A percentile compares a stretch with the other conserved stretches of the same genome.
Conservation (phyloP, 2,888 invertebrate genomes). For the Lottia scabra region DNA sequence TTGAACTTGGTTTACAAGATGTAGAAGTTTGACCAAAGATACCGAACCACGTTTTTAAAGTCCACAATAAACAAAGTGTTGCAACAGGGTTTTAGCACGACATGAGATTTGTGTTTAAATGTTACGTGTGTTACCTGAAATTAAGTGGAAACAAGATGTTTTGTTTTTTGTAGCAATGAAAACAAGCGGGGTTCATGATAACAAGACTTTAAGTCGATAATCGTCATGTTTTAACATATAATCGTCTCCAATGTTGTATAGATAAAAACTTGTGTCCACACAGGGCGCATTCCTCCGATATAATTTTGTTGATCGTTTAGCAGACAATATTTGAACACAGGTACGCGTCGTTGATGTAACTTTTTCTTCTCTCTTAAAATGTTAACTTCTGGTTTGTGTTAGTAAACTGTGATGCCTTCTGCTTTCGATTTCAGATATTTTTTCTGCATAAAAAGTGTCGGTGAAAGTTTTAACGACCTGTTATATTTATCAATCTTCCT, state of each 20-base stretch:
- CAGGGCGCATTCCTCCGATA: conserved; percentile 3
- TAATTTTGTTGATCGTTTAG: background rate
- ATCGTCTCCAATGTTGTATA: background rate
- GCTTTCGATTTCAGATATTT: no score
- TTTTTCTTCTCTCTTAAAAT: background rate
- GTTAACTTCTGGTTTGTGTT: no score
- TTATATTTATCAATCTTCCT: no score
- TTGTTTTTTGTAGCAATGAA: background rate
- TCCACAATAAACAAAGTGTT: background rate
- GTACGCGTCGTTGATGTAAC: background rate
- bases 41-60: background rate
- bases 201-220: background rate
- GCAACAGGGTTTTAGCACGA: background rate
- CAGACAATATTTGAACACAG: background rate
- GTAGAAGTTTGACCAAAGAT: background rate
- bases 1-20: background rate
- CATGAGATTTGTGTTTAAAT: background rate
- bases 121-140: background rate
- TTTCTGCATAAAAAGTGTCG: no score
- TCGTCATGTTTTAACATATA: background rate
- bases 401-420: no score
- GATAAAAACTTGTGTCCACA: conserved; percentile 1
- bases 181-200: no score
- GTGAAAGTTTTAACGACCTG: no score
- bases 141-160: background rate